Conservation (phyloP, 1,140 invertebrate genomes). For the Drosophila willistoni region DNA sequence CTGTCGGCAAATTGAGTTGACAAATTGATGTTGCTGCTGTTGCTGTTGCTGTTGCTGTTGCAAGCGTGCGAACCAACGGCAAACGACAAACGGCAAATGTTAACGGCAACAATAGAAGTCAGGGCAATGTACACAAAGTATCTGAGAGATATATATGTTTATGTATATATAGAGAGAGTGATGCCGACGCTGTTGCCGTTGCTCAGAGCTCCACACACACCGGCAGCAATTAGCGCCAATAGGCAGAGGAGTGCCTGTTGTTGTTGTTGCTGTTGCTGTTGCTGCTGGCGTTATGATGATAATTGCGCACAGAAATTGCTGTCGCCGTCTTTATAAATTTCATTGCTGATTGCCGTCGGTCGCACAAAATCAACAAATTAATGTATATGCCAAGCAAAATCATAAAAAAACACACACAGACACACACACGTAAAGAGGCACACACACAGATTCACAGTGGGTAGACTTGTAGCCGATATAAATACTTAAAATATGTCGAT, state of each 20-base stretch:
- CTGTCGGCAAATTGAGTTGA: slow-evolving; percentile 64
- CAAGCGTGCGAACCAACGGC: slow-evolving; percentile 62
- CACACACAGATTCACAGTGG: not conserved
- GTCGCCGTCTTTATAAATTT: slow-evolving; percentile 66
- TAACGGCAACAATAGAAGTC: slow-evolving; percentile 40
- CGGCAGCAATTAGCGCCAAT: slow-evolving; percentile 71
- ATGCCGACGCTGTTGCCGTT: not conserved
- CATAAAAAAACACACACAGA: slow-evolving; percentile 41
- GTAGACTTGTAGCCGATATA: slow-evolving; percentile 41
- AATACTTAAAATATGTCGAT: slow-evolving; percentile 28
- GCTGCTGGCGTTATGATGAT: slow-evolving; percentile 34
- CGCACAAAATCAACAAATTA: slow-evolving; percentile 70
- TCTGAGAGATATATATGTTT: slow-evolving; percentile 46
- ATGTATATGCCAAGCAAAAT: slow-evolving; percentile 68
- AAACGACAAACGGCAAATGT: slow-evolving; percentile 32
- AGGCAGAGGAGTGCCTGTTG: slow-evolving; percentile 44
- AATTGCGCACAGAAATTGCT: slow-evolving; percentile 60
- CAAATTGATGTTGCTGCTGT: slow-evolving; percentile 56
- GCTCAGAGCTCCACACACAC: slow-evolving; percentile 26
- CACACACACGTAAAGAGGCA: no score
- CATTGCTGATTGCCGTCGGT: slow-evolving; percentile 73
- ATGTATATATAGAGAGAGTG: not conserved
- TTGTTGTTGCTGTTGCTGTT: slow-evolving; percentile 17
- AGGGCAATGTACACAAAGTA: slow-evolving; percentile 36
- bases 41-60: slow-evolving; percentile 8